A percentile compares a stretch with the other conserved stretches of the same genome.
Conservation (phyloP, 2,113 vertebrate species). For the Brachionichthys hirsutus region DNA sequence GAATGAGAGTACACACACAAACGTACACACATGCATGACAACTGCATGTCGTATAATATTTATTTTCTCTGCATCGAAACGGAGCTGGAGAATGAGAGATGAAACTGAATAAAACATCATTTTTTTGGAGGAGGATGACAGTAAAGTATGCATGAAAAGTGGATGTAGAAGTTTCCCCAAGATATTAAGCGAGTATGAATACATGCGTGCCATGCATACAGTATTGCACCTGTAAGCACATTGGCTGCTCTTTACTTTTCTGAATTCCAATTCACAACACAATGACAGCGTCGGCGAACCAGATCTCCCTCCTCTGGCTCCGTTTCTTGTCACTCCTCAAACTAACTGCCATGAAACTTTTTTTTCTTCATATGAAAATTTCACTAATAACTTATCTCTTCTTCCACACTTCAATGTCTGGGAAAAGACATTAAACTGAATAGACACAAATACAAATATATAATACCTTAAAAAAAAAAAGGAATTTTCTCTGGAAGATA, state of each 20-base stretch:
- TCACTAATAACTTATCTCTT: no score
- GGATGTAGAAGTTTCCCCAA: conserved; percentile 15
- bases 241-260: conserved; percentile 36
- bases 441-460: no score
- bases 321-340: conserved; percentile 21
- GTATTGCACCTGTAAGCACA: conserved; percentile 40
- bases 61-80: conserved; percentile 31
- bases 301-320: conserved; percentile 27
- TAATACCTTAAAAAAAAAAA: no score
- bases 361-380: no score
- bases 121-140: conserved; percentile 16
- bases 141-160: conserved; percentile 2
- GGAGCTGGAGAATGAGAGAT: conserved; percentile 23
- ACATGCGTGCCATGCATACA: conserved; percentile 27
- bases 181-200: conserved; percentile 8
- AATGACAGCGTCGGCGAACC: conserved; percentile 38
- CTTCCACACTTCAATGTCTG: not conserved
- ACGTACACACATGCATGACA: not conserved
- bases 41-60: conserved; percentile 13
- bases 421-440: conserved; percentile 2
- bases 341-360: conserved; percentile 36
- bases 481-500: no score
- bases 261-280: conserved; percentile 53
- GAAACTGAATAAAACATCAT: conserved; percentile 51
- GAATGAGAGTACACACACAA: conserved; percentile 10